phyloP scores from a whole-genome alignment of 1,140 invertebrate genomes.

The Panonychus citri region DNA sequence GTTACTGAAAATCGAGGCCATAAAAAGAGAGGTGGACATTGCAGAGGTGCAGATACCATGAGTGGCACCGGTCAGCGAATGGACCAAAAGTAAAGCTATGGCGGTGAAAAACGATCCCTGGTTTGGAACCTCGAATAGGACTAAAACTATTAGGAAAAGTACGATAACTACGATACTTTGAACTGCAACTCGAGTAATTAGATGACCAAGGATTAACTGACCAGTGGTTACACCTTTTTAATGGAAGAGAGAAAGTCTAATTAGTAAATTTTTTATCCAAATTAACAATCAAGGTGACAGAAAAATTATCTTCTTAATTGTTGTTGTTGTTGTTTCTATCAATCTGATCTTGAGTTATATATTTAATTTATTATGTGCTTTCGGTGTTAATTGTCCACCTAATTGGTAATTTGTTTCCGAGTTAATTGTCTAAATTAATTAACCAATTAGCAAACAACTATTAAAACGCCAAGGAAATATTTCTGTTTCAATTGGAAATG shows the following conservation, averaged over 20 bases:
- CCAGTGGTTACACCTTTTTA: slow-evolving; percentile 23
- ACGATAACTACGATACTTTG: not conserved
- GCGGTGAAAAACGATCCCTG: not conserved
- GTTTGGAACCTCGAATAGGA: not conserved
- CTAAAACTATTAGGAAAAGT: not conserved
- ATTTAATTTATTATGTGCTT: no score
- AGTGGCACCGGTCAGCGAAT: not conserved
- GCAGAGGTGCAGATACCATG: not conserved
- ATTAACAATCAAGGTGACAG: slow-evolving; percentile 55
- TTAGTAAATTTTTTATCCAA: no score
- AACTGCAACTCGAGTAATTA: not conserved
- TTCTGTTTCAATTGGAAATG: no score
- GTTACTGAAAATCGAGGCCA: not conserved
- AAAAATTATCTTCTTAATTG: no score
- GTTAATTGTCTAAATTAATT: no score
- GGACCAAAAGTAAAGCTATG: not conserved
- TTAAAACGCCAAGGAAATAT: no score
- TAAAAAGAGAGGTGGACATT: not conserved
- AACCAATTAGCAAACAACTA: no score
- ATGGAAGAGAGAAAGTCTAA: slow-evolving; percentile 85
- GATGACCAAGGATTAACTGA: not conserved
- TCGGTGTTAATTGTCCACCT: no score
- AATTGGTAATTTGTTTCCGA: no score
- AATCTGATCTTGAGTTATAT: no score
- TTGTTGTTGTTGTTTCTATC: no score